Conservation (phyloP, 2,888 invertebrate genomes). For the Hanleya hanleyi region DNA sequence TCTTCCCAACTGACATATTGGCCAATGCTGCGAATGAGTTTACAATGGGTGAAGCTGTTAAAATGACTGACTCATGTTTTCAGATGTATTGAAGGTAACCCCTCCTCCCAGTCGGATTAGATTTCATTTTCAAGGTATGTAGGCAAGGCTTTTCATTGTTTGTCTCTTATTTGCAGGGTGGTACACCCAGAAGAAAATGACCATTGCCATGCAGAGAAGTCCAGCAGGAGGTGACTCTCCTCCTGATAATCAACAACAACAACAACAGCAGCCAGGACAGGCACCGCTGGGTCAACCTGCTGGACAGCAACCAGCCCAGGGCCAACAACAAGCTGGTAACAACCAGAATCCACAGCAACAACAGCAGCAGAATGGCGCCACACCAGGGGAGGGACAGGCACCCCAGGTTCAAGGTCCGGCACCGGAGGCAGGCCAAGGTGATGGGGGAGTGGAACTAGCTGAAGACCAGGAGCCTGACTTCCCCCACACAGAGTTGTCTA, state of each 20-base stretch:
- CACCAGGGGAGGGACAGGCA: conserved; percentile 18
- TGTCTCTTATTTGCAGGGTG: background rate
- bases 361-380: conserved; percentile 22
- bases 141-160: too few species aligned
- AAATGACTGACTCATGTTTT: too few species aligned
- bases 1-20: too few species aligned
- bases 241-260: conserved; percentile 52
- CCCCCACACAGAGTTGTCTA: conserved; percentile 89
- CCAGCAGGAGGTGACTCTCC: conserved; percentile 69
- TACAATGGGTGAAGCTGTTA: too few species aligned
- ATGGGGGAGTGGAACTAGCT: conserved; percentile 41
- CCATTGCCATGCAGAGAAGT: conserved; percentile 71
- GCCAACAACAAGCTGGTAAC: conserved; percentile 14
- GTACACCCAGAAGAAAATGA: conserved; percentile 52
- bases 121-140: too few species aligned
- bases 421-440: conserved; percentile 52
- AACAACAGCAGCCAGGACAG: conserved; percentile 13
- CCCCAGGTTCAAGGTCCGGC: conserved; percentile 31
- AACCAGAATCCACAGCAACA: conserved; percentile 20
- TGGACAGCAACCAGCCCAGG: conserved; percentile 18
- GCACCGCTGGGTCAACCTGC: conserved; percentile 23
- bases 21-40: too few species aligned
- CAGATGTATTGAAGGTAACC: too few species aligned
- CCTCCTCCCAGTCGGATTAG: too few species aligned
- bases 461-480: conserved; percentile 78